Evolutionary conservation across 2,888 invertebrate species (phyloP).

Genomic region (Margaritifera margaritifera): DNA sequence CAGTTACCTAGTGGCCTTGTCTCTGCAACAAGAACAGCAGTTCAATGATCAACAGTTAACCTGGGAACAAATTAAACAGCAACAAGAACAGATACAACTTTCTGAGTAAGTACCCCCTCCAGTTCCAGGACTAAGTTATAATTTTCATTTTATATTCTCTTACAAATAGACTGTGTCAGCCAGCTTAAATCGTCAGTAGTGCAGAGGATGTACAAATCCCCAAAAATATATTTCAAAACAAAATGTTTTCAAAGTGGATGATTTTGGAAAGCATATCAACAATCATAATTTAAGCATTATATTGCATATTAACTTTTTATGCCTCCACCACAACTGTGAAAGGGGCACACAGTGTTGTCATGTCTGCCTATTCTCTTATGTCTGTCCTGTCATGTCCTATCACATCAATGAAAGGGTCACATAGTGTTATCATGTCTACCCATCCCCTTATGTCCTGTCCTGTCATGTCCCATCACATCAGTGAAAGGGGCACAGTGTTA

Average conservation of each 20-base stretch:
- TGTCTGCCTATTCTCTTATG: no score
- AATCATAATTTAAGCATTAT: neutral
- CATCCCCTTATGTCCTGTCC: no score
- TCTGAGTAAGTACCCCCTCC: constrained; percentile 46
- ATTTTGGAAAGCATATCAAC: neutral
- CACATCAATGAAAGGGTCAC: no score
- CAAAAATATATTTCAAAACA: neutral
- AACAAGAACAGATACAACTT: constrained; percentile 31
- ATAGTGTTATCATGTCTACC: no score
- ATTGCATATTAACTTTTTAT: no score
- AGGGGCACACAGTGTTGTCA: no score
- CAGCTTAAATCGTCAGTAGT: neutral
- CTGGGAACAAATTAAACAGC: constrained; percentile 20
- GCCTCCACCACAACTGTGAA: no score
- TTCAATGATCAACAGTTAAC: constrained; percentile 28
- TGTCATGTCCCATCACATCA: no score
- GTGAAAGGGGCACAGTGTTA: no score
- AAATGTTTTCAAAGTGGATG: no score
- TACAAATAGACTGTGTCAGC: neutral
- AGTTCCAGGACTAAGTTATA: neutral
- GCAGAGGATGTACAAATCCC: no score
- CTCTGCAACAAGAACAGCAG: constrained; percentile 72
- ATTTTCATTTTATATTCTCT: neutral
- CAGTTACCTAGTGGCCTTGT: constrained; percentile 75
- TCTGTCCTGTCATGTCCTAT: no score